phyloP scores from a whole-genome alignment of 1,140 invertebrate species.

The Ceratina calcarata region DNA sequence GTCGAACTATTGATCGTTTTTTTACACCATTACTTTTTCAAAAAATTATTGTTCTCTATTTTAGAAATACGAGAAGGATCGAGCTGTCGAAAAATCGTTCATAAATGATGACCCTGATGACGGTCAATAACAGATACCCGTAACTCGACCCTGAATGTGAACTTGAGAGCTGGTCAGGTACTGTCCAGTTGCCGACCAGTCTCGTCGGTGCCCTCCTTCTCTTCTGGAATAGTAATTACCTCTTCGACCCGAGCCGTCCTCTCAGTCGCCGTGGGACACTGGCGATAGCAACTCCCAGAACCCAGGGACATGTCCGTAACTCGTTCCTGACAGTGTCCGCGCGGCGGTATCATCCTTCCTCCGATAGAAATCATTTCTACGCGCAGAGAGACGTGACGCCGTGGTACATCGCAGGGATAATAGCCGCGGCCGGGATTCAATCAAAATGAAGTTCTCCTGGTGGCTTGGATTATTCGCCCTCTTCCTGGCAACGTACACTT shows the following conservation, averaged over 20 bases:
- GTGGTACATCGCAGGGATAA: constrained; percentile 8
- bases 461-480: constrained; percentile 40
- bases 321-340: constrained; percentile 63
- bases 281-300: constrained; percentile 67
- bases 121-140: constrained; percentile 74
- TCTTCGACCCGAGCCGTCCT: constrained; percentile 68
- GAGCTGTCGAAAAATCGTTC: not conserved
- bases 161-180: constrained; percentile 73
- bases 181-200: constrained; percentile 69
- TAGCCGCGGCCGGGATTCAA: not conserved
- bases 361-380: constrained; percentile 7
- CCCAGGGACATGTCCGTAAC: constrained; percentile 63
- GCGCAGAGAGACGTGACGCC: not conserved
- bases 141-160: constrained; percentile 76
- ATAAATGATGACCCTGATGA: constrained; percentile 47
- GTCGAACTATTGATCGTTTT: no score
- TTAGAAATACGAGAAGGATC: not conserved
- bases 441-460: constrained; percentile 59
- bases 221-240: constrained; percentile 73
- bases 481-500: constrained; percentile 6
- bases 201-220: constrained; percentile 66
- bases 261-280: constrained; percentile 70
- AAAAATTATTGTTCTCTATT: no score
- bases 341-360: constrained; percentile 47
- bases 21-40: no score